Evolutionary conservation across 2,113 vertebrate genomes (phyloP).

Genomic region (Gallinago paraguaiae): DNA sequence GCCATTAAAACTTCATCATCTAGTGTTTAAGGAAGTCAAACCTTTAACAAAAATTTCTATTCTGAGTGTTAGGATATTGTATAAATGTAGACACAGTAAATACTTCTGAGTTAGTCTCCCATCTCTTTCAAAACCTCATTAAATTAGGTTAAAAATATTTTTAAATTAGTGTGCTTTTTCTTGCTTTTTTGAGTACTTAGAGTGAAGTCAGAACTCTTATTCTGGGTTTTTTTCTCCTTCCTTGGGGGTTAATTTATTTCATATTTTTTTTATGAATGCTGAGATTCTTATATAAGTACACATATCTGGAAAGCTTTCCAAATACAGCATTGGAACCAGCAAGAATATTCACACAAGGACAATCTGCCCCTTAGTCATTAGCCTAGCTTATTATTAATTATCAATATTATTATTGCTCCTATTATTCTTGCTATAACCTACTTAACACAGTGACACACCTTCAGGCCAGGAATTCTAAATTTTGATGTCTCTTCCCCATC

Average conservation of each 20-base stretch:
- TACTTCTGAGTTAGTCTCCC: background rate
- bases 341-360: background rate
- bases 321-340: background rate
- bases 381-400: background rate
- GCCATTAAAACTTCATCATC: background rate
- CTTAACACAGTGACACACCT: background rate
- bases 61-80: background rate
- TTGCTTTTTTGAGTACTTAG: background rate
- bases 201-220: background rate
- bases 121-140: background rate
- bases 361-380: background rate
- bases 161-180: background rate
- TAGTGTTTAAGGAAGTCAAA: background rate
- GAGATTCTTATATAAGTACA: background rate
- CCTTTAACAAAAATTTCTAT: background rate
- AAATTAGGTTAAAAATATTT: background rate
- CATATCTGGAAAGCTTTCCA: background rate
- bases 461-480: background rate
- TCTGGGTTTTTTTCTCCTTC: background rate
- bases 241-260: background rate
- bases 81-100: background rate
- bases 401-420: background rate
- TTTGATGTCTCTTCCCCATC: background rate
- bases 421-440: background rate
- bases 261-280: background rate